Base-by-base conservation (phyloP, 53 echinoderm and acorn worm genomes). In the Luidia sarsii region DNA sequence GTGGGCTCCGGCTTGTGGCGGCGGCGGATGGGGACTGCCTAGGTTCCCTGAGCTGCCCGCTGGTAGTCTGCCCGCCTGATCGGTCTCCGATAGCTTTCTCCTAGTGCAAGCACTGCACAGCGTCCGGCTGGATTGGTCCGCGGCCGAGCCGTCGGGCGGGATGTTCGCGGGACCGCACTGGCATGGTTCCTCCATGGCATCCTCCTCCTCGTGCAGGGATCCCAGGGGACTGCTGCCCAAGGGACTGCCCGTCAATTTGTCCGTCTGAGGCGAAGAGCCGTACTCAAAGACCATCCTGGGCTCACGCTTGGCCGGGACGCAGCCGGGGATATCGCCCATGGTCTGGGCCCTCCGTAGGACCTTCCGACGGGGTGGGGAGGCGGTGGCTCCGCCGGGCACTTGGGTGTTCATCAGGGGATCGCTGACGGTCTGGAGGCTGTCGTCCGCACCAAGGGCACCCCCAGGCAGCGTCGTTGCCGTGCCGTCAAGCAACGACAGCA, bases 401-500 rank as follows among this genome's bases (percentile, higher is more conserved):
- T 83, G 25, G 46, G 49, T 77, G 57, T 89, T 89, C 89, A 89
- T 56, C 50, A 83, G 33, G 19, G 83, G 89, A 21, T 89, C 89
- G 28, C 60, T 89, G 4, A 62, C 83, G 24, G 83, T 56, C 22
- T 36, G 50, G 4, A 75, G 66, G 25, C 30, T 32, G 4, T 73
- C 21, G 19, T 52, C 51, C 0, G 10, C 4, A 22, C 15, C 19
- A 1, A 7, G 24, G 25, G 7, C 36, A 50, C 34, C 1, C n/a
- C n/a, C n/a, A n/a, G n/a, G n/a, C n/a, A n/a, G n/a, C 21, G 37
- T 34, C 59, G 5, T 41, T 27, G 24, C 59, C 8, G 79, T 57
- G 20, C 34, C 41, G 6, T 75, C 79, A 45, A 89, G 48, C 33
- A 83, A 28, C 2, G 77, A 68, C 22, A 57, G 75, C 7, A 88